Evolutionary conservation across 2,797 vertebrate species (phyloP), one percentile per base, ranked within the genome.

Genomic region (Momotus momota): DNA sequence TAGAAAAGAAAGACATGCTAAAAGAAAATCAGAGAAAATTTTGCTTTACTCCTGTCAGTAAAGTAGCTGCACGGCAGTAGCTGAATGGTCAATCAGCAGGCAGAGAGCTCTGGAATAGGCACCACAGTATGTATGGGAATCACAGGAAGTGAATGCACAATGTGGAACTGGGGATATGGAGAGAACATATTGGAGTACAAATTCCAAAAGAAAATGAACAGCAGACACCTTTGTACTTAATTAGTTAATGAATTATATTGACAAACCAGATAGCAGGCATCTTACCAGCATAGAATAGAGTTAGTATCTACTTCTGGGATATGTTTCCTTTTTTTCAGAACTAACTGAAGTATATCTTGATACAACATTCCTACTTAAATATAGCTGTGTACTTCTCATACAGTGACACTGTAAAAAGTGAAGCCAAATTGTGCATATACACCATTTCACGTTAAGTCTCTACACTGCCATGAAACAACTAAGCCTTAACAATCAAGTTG

Each of bases 41-140:
- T 15, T 0, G 1, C 41, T 81, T 73, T 45, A 31, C 4, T 60
- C 10, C 17, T 77, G n/a, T 40, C 10, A 45, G 40, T 54, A 35
- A 35, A 35, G 35, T 35, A 35, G 31, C 29, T 73, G 81, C n/a
- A n/a, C 49, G 45, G 21, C 27, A 35, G 35, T 35, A 35, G 31
- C 29, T 73, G 81, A 40, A 23, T 10, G 18, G 29, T 64, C 41
- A 54, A 26, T 41, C 16, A 45, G 26, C 25, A 52, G n/a, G 48
- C 23, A 66, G 43, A 33, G 9, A 40, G 27, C 19, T 61, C n/a
- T 70, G 62, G 19, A 60, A 62, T 35, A 29, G 49, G 31, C 43
- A 52, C 22, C 40, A 12, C 21, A 26, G 43, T 66, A 38, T 0
- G 0, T 26, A 23, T 7, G 3, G 3, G 5, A 12, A 62, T 66